A percentile compares a stretch with the other conserved stretches of the same genome.
phyloP scores from a whole-genome alignment of 2,888 invertebrate genomes.

The Drosophila birchii region DNA sequence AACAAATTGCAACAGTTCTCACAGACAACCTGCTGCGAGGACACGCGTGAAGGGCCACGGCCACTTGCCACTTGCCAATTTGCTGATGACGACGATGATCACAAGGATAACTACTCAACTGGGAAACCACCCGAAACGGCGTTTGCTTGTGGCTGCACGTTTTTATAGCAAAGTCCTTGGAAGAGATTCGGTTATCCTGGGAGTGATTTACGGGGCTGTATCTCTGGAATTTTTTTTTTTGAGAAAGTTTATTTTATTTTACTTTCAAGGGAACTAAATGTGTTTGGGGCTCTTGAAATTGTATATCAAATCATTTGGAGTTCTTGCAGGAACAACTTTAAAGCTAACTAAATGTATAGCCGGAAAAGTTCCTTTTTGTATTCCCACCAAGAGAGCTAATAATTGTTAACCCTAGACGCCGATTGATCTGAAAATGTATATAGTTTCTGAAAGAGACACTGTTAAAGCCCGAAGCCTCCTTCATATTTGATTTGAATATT shows the following conservation, averaged over 20 bases:
- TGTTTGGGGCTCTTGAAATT: not conserved
- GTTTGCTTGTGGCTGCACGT: slow-evolving; percentile 14
- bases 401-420: not conserved
- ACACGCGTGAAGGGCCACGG: slow-evolving; percentile 54
- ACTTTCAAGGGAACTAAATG: no score
- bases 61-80: slow-evolving; percentile 74
- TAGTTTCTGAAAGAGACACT: not conserved
- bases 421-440: not conserved
- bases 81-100: slow-evolving; percentile 42
- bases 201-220: slow-evolving; percentile 11
- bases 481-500: not conserved
- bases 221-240: not conserved
- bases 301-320: not conserved
- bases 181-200: not conserved
- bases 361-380: no score
- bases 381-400: not conserved
- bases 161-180: slow-evolving; percentile 3
- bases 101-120: slow-evolving; percentile 66
- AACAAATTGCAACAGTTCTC: slow-evolving; percentile 78
- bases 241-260: not conserved
- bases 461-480: not conserved
- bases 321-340: no score
- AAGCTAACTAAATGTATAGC: no score
- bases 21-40: slow-evolving; percentile 72
- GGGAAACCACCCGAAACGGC: slow-evolving; percentile 42